Base-by-base conservation (phyloP, 2,797 vertebrate genomes). In the Microcaecilia unicolor region DNA sequence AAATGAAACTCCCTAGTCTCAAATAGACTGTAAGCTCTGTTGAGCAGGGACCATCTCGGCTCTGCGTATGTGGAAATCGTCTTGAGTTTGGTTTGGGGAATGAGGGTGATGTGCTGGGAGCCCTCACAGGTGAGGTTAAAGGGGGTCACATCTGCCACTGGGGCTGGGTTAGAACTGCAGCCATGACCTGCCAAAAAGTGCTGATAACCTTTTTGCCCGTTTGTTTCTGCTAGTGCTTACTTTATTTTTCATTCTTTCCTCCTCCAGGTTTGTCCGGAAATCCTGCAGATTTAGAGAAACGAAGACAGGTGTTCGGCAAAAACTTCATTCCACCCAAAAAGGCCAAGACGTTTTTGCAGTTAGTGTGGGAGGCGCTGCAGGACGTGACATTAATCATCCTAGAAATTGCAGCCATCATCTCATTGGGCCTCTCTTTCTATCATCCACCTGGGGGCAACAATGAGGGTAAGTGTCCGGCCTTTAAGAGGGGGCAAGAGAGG, bases 331-430 rank as follows among this genome's bases (percentile, higher is more conserved):
- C 95, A 12, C 94, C 94, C 1, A 98, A 96, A 55, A 96, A 91
- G 71, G 15, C 94, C 50, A 97, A 99, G 81, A 91, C 93, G 1
- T 99, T 98, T 76, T 74, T 99, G 69, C 84, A 89, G 68, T 81
- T 99, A 70, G 94, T 99, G 55, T 98, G 95, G 95, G 95, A 98
- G 63, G 95, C 95, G 1, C 82, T 98, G 41, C 95, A 99, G 67
- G 95, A 99, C 14, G 92, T 97, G 50, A 99, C 95, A 0, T 88
- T 99, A 18, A 98, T 99, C 56, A 97, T 99, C 61, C 71, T 99
- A 70, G 92, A 95, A 74, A 88, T 99, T 1, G 94, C 95, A 12
- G 95, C 95, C 67, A 88, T 98, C 72, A 90, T 99, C 75, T 99
- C 93, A 8, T 65, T 98, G 45, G 88, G 88, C 23, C 65, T 99